Conservation (phyloP, 2,888 invertebrate genomes). For the Drosophila kuntzei region DNA sequence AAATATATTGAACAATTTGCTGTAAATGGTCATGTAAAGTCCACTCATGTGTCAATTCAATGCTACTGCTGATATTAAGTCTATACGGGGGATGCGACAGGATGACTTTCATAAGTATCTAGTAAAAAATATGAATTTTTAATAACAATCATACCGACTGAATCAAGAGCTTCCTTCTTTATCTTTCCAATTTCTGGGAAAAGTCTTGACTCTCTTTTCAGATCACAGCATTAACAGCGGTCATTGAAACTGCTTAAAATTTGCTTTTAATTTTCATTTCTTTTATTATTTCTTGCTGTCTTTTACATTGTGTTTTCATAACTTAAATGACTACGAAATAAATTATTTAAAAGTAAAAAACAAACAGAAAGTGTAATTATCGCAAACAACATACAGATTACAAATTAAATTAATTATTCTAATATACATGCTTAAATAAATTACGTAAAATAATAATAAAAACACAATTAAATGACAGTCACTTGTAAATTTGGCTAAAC, state of each 20-base stretch:
- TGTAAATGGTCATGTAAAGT: conserved; percentile 70
- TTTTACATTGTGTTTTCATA: conserved; percentile 42
- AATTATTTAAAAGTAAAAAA: conserved; percentile 77
- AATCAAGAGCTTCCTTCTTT: not conserved
- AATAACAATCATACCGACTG: not conserved
- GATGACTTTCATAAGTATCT: conserved; percentile 6
- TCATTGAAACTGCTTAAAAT: not conserved
- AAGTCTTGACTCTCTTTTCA: no score
- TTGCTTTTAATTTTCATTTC: conserved; percentile 10
- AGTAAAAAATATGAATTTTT: conserved; percentile 10
- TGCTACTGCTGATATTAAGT: conserved; percentile 12
- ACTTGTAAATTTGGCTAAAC: conserved; percentile 69
- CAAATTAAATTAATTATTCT: conserved; percentile 37
- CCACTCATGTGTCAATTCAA: conserved; percentile 71
- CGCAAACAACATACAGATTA: conserved; percentile 59
- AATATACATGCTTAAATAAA: conserved; percentile 43
- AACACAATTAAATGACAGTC: conserved; percentile 64
- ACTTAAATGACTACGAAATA: conserved; percentile 54
- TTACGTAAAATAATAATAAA: conserved; percentile 44
- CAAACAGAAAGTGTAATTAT: conserved; percentile 66
- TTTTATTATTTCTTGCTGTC: conserved; percentile 31
- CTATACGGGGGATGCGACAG: conserved; percentile 1
- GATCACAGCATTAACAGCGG: not conserved
- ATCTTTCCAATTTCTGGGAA: not conserved
- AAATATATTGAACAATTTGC: conserved; percentile 70